These are phyloP conservation scores for Nettapus auritus DNA, from an alignment of 2,113 vertebrate species.

Conservation along the genomic window DNA sequence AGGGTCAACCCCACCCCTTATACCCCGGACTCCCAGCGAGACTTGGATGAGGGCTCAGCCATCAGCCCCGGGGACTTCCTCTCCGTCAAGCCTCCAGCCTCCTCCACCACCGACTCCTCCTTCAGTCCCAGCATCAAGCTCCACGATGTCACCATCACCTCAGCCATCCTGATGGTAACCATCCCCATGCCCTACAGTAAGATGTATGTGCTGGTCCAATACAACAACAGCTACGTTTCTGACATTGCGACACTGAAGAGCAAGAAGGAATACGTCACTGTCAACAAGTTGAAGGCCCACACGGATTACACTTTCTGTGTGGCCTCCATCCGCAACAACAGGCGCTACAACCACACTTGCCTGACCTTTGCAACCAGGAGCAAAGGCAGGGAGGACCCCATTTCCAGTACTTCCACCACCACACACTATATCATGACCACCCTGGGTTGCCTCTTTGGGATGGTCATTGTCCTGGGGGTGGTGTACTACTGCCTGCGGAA, in stretches of 20 bases:
- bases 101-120: constrained; percentile 85
- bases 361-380: constrained; percentile 89
- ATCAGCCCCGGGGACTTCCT: constrained; percentile 85
- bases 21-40: constrained; percentile 80
- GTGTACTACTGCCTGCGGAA: constrained; percentile 96
- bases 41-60: constrained; percentile 89
- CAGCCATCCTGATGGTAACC: constrained; percentile 88
- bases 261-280: constrained; percentile 86
- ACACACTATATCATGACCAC: constrained; percentile 99
- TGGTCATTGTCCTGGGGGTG: constrained; percentile 95
- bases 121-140: constrained; percentile 89
- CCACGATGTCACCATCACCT: constrained; percentile 85
- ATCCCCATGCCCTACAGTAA: constrained; percentile 95
- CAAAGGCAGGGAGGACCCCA: constrained; percentile 80
- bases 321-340: constrained; percentile 90
- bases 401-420: constrained; percentile 88
- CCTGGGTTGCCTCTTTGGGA: constrained; percentile 95
- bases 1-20: constrained; percentile 86
- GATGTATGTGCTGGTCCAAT: constrained; percentile 95
- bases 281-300: constrained; percentile 88
- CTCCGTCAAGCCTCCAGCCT: constrained; percentile 85
- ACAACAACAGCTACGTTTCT: constrained; percentile 88
- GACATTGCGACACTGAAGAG: constrained; percentile 92
- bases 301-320: constrained; percentile 96
- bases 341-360: constrained; percentile 96